Percentiles rank a stretch among this genome's conserved stretches.
Conservation (phyloP, 2,888 invertebrate genomes). For the Drosophila pseudotakahashii region DNA sequence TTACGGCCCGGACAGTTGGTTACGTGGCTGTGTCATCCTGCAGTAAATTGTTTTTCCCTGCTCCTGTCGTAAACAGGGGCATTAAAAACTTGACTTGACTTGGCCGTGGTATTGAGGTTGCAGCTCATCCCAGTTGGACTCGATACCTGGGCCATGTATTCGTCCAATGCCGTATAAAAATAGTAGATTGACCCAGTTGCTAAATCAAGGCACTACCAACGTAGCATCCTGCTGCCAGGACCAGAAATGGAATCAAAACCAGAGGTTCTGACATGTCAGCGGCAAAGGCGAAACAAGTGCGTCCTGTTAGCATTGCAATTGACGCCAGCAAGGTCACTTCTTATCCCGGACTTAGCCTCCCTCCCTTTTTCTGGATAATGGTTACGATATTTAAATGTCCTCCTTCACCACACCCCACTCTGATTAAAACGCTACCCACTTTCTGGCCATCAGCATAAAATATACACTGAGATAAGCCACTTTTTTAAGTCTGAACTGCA, state of each 20-base stretch:
- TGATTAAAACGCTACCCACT: conserved; percentile 36
- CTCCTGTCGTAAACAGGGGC: conserved; percentile 37
- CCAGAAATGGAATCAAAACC: conserved; percentile 1
- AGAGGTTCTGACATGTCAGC: conserved; percentile 34
- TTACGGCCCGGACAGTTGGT: conserved; percentile 25
- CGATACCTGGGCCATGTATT: conserved; percentile 10
- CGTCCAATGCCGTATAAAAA: conserved; percentile 21
- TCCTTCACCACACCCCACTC: not conserved
- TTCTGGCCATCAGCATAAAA: conserved; percentile 35
- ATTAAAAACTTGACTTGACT: conserved; percentile 26
- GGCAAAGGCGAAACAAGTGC: conserved; percentile 13
- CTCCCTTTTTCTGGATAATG: conserved; percentile 29
- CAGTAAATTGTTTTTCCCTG: conserved; percentile 38
- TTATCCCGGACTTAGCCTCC: conserved; percentile 22
- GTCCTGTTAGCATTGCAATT: conserved; percentile 33
- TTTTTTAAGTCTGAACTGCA: not conserved
- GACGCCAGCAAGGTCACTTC: conserved; percentile 26
- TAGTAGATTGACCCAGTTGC: conserved; percentile 30
- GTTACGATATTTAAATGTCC: conserved; percentile 35
- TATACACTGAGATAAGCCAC: conserved; percentile 5
- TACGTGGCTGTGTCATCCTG: conserved; percentile 23
- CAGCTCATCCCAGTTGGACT: not conserved
- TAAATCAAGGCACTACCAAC: not conserved
- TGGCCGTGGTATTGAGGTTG: not conserved
- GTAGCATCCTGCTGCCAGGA: conserved; percentile 1